These are phyloP conservation scores for Hippasteria phrygiana DNA, from an alignment of 53 echinoderm and acorn worm species.

Conservation along the genomic window DNA sequence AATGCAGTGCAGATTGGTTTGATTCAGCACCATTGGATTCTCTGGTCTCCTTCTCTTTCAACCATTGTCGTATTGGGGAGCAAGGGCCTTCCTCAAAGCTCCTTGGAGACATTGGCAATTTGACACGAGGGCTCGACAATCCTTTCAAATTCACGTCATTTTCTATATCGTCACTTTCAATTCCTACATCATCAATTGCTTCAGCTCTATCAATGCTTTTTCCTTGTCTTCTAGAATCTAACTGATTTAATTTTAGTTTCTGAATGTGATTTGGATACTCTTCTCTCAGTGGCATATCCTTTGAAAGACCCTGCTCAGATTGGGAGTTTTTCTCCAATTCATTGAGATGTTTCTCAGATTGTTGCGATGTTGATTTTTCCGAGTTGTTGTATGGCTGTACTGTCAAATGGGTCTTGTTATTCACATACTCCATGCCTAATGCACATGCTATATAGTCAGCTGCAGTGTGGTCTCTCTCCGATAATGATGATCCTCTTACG, in stretches of 20 bases:
- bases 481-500: no score
- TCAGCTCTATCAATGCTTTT: background rate
- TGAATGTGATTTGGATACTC: no score
- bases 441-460: constrained; percentile 58
- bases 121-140: constrained; percentile 3
- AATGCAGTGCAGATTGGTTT: background rate
- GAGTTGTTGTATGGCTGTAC: constrained; percentile 40
- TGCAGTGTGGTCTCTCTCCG: constrained; percentile 14
- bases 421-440: constrained; percentile 40
- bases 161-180: background rate
- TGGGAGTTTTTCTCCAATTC: background rate
- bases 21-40: background rate
- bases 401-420: constrained; percentile 25
- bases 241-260: no score
- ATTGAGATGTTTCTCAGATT: background rate
- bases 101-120: background rate
- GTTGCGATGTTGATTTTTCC: background rate
- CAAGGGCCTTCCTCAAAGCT: constrained; percentile 21
- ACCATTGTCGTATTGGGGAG: constrained; percentile 48
- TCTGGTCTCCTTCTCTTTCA: constrained; percentile 41
- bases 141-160: background rate
- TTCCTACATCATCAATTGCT: background rate
- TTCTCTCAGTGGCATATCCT: no score
- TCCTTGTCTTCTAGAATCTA: constrained; percentile 5
- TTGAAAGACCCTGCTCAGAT: background rate